Base-by-base conservation (phyloP, 2,113 vertebrate genomes). In the Apodemus speciosus region DNA sequence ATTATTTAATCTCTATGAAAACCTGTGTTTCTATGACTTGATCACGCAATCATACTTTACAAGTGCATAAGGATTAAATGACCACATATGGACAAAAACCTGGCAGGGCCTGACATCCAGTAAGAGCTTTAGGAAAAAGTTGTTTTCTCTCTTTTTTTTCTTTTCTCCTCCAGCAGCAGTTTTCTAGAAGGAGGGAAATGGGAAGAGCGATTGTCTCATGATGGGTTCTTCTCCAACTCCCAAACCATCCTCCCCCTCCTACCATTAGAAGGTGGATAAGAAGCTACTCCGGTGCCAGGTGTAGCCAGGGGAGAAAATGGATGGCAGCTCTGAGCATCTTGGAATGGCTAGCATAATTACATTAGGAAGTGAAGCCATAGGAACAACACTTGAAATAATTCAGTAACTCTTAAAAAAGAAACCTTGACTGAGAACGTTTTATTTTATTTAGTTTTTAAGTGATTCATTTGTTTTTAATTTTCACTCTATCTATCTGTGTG, bases 331-430 rank as follows among this genome's bases (percentile, higher is more conserved):
- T 72, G 38, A 46, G 43, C 93, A 79, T 73, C 81, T 76, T 43
- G 18, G 21, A 89, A 32, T 38, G 56, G n/a, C 35, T 27, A 73
- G 30, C 8, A 75, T 69, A 69, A 85, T 46, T 58, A 75, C 72
- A 66, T 85, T 94, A 90, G 32, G 62, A 95, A 93, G 84, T 9
- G 13, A 92, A 95, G 93, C 35, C 40, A 35, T 79, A 79, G 90
- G 86, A 86, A 89, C 11, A 69, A 46, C 64, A 43, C 76, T 93
- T 71, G 56, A 88, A 93, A 88, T 68, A 93, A 92, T 79, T 38
- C 80, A 88, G n/a, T 91, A 93, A 64, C 49, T 84, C 88, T 32
- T 4, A 32, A 40, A 88, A 60, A 86, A 60, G 68, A 66, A 88
- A 49, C 27, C 38, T 84, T 56, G 20, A 62, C 23, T 43, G 25